Conservation (phyloP, 2,797 vertebrate species). For the Moxostoma hubbsi region DNA sequence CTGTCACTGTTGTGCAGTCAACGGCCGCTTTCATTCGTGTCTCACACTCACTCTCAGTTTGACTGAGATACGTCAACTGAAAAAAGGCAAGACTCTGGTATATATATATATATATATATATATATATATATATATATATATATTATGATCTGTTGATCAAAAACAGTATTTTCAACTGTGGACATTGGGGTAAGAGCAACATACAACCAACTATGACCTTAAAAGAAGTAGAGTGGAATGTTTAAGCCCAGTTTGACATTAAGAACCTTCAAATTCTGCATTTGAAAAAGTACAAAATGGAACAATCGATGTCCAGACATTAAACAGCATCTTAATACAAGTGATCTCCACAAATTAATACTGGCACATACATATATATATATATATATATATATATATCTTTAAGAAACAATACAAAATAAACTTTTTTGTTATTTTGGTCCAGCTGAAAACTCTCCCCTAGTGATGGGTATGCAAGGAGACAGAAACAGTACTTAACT, state of each 20-base stretch:
- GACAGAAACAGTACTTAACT: slow-evolving; percentile 66
- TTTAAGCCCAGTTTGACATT: slow-evolving; percentile 61
- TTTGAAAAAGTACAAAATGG: slow-evolving; percentile 53
- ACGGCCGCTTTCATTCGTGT: slow-evolving; percentile 80
- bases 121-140: slow-evolving; percentile 54
- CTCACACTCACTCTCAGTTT: slow-evolving; percentile 72
- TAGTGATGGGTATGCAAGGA: slow-evolving; percentile 54
- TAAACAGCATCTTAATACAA: slow-evolving; percentile 57
- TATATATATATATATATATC: too few relatives aligned
- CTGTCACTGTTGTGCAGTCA: slow-evolving; percentile 74
- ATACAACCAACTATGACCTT: slow-evolving; percentile 53
- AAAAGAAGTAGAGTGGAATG: slow-evolving; percentile 35
- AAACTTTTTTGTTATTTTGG: slow-evolving; percentile 62
- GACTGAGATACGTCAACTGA: slow-evolving; percentile 68
- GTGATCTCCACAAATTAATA: slow-evolving; percentile 70
- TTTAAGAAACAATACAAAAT: slow-evolving; percentile 47
- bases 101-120: slow-evolving; percentile 57
- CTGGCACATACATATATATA: too few relatives aligned
- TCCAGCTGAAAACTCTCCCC: slow-evolving; percentile 70
- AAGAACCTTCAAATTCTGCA: slow-evolving; percentile 66
- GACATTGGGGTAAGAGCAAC: slow-evolving; percentile 56
- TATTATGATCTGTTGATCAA: slow-evolving; percentile 70
- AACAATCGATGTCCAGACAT: slow-evolving; percentile 28
- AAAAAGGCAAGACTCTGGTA: slow-evolving; percentile 60
- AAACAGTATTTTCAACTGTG: slow-evolving; percentile 67